Evolutionary conservation across 1,140 invertebrate species (phyloP).

Genomic region (Drosophila santomea): DNA sequence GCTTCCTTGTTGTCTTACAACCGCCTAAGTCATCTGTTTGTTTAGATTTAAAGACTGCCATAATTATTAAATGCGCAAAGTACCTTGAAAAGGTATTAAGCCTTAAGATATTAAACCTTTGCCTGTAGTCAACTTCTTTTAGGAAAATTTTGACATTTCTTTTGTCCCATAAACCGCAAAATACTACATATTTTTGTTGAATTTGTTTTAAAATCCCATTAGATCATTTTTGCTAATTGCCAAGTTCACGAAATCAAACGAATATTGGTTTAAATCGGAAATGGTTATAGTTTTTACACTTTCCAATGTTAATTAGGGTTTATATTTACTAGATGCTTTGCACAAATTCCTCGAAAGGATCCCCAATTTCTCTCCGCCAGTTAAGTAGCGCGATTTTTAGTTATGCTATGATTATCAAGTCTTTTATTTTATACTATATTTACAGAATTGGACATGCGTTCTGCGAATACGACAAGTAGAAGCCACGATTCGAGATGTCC

Average conservation of each 20-base stretch:
- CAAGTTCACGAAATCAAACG: constrained; percentile 22
- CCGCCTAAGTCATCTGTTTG: constrained; percentile 17
- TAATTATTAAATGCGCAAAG: neutral
- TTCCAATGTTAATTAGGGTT: neutral
- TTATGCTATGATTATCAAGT: constrained; percentile 39
- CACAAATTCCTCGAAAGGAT: neutral
- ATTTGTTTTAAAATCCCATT: constrained; percentile 8
- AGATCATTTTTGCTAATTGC: constrained; percentile 37
- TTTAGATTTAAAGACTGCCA: constrained; percentile 34
- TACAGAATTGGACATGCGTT: constrained; percentile 86
- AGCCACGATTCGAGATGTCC: constrained; percentile 90
- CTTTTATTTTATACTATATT: constrained; percentile 29
- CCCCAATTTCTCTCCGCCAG: neutral
- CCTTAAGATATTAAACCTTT: neutral
- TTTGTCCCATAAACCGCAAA: constrained; percentile 7
- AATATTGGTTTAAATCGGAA: neutral
- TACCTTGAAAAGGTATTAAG: neutral
- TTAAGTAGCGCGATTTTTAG: neutral
- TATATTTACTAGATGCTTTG: neutral
- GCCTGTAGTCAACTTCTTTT: neutral
- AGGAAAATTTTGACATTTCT: neutral
- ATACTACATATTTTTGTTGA: constrained; percentile 8
- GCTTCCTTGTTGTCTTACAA: constrained; percentile 21
- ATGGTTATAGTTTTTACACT: neutral
- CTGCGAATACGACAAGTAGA: constrained; percentile 89